Evolutionary conservation across 2,797 vertebrate species (phyloP).

Genomic region (Pseudochaenichthys georgianus): DNA sequence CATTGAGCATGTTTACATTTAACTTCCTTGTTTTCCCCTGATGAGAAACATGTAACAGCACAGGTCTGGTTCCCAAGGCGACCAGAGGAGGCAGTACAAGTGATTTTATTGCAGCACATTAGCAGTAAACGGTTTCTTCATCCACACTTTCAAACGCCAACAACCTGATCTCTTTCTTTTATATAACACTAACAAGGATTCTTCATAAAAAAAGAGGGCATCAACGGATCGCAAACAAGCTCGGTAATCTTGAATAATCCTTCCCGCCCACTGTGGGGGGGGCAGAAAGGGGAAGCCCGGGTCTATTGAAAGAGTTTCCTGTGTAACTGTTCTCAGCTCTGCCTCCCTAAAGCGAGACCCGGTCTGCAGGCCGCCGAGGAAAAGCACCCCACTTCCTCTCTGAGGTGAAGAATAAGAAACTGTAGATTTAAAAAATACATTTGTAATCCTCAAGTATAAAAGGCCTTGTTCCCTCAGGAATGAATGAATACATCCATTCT

Average conservation of each 20-base stretch:
- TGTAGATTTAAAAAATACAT: background rate
- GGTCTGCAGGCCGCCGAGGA: background rate
- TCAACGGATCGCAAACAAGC: conserved; percentile 43
- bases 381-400: conserved; percentile 25
- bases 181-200: conserved; percentile 10
- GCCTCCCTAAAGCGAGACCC: background rate
- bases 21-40: background rate
- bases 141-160: conserved; percentile 2
- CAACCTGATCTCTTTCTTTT: conserved; percentile 9
- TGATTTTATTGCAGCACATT: background rate
- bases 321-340: conserved; percentile 55
- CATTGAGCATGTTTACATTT: background rate
- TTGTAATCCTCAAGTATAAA: conserved; percentile 12
- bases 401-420: conserved; percentile 21
- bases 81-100: background rate
- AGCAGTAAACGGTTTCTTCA: conserved; percentile 3
- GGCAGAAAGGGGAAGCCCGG: conserved; percentile 56
- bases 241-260: conserved; percentile 57
- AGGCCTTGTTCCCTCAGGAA: conserved; percentile 34
- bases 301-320: conserved; percentile 80
- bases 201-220: conserved; percentile 27
- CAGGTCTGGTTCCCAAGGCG: background rate
- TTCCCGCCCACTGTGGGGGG: conserved; percentile 33
- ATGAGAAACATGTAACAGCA: background rate
- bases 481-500: background rate